These are phyloP conservation scores for Cheilosia vulpina DNA, from an alignment of 2,888 invertebrate species.

Conservation along the genomic window DNA sequence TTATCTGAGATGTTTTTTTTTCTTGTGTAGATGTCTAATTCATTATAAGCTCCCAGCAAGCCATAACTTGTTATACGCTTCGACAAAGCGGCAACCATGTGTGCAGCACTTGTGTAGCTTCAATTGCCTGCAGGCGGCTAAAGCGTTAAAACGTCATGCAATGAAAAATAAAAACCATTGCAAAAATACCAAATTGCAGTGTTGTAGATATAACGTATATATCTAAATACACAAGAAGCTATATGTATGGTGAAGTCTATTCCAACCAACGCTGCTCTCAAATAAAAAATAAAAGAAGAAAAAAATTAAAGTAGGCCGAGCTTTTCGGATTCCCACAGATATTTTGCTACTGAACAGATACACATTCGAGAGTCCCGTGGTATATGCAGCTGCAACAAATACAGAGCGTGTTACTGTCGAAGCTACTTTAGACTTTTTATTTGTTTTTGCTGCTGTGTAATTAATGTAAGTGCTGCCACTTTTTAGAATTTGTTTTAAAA, in stretches of 20 bases:
- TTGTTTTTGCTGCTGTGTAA: slow-evolving; percentile 10
- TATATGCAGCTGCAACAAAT: slow-evolving; percentile 43
- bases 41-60: slow-evolving; percentile 65
- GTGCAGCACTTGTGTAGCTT: slow-evolving; percentile 63
- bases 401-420: slow-evolving; percentile 34
- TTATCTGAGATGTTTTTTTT: slow-evolving; percentile 39
- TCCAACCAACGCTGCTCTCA: slow-evolving; percentile 57
- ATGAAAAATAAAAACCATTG: slow-evolving; percentile 10
- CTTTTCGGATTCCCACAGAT: slow-evolving; percentile 72
- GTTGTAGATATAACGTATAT: slow-evolving; percentile 25
- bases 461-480: slow-evolving; percentile 35
- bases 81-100: slow-evolving; percentile 60
- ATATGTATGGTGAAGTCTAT: slow-evolving; percentile 29
- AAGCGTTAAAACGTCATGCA: slow-evolving; percentile 47
- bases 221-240: slow-evolving; percentile 30
- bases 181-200: slow-evolving; percentile 36
- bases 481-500: not conserved
- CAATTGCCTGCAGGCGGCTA: slow-evolving; percentile 57
- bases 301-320: slow-evolving; percentile 67
- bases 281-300: slow-evolving; percentile 44
- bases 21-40: slow-evolving; percentile 38
- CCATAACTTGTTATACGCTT: slow-evolving; percentile 65
- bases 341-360: slow-evolving; percentile 55
- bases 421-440: slow-evolving; percentile 30
- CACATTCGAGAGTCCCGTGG: slow-evolving; percentile 20